Percentiles rank a stretch among this genome's conserved stretches.
Conservation (phyloP, 2,888 invertebrate genomes). For the Congeria kusceri region DNA sequence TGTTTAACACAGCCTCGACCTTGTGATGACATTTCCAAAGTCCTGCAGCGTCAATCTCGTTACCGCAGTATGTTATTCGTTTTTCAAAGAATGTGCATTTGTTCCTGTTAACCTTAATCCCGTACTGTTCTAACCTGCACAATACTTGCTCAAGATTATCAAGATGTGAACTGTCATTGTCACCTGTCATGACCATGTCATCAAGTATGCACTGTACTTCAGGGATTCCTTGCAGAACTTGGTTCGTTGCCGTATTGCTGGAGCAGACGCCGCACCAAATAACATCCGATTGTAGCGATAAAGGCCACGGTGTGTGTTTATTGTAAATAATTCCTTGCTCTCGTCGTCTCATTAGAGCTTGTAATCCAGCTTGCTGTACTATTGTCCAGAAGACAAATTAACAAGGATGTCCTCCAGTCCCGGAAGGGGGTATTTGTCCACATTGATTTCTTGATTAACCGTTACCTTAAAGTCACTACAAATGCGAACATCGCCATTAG, state of each 20-base stretch:
- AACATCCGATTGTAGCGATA: conserved; percentile 45
- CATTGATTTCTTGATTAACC: no score
- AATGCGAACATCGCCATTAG: no score
- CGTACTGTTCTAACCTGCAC: conserved; percentile 10
- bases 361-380: no score
- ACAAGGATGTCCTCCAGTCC: no score
- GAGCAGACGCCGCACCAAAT: conserved; percentile 52
- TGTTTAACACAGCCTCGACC: conserved; percentile 22
- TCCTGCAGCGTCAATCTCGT: conserved; percentile 29
- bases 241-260: conserved; percentile 55
- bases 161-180: conserved; percentile 5
- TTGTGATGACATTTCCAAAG: conserved; percentile 12
- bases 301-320: conserved; percentile 59
- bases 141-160: conserved; percentile 3
- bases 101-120: conserved; percentile 1
- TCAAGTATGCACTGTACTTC: conserved; percentile 16
- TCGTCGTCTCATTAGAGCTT: conserved; percentile 49
- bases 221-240: conserved; percentile 59
- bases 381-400: no score
- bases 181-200: no score
- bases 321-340: conserved; percentile 50
- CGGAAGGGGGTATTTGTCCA: no score
- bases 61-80: conserved; percentile 30
- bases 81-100: conserved; percentile 22
- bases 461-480: no score